Evolutionary conservation across 2,888 invertebrate species (phyloP), one percentile per base, ranked within the genome.

Genomic region (Aphodius granarius): DNA sequence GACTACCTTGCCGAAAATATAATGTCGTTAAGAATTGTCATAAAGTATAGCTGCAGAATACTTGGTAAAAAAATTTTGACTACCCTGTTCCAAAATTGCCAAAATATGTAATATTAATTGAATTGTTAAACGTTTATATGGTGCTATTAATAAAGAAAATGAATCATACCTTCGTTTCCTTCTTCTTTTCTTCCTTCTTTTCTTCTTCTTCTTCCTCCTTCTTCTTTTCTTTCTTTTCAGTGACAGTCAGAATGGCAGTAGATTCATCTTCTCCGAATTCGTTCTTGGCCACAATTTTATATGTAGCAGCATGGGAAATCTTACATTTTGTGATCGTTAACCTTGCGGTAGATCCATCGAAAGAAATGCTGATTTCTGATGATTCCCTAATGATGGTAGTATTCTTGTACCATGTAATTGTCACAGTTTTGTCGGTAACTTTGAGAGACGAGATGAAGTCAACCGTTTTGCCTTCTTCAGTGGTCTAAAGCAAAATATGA

Each of bases 251-350:
- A 83, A 95, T 93, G 70, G 97, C 95, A 66, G 92, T 92, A 1
- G 95, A 94, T 84, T 96, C 95, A 81, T 96, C 97, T 85, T 94
- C 94, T 72, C 99, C 99, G 82, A 92, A 93, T 85, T 97, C 96
- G 86, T 98, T 99, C 83, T 92, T 93, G 73, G 98, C 94, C 21
- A 96, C 92, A 66, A 97, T 92, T 83, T 92, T 94, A 87, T 97
- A 97, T 72, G 92, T 92, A 65, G 96, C 96, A 3, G 93, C 90
- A 85, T 93, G 93, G 83, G 94, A 94, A 66, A 89, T 87, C 73
- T 93, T 91, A 66, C 94, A 93, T 82, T 91, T 91, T 79, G 91
- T 92, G 80, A 98, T 94, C 77, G 92, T 93, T 9, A 98, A 88
- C 78, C 93, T 92, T 15, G 95, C 93, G 63, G 92, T 93, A 72